phyloP scores from a whole-genome alignment of 2,797 vertebrate genomes.

The Cryptoblepharus egeriae region DNA sequence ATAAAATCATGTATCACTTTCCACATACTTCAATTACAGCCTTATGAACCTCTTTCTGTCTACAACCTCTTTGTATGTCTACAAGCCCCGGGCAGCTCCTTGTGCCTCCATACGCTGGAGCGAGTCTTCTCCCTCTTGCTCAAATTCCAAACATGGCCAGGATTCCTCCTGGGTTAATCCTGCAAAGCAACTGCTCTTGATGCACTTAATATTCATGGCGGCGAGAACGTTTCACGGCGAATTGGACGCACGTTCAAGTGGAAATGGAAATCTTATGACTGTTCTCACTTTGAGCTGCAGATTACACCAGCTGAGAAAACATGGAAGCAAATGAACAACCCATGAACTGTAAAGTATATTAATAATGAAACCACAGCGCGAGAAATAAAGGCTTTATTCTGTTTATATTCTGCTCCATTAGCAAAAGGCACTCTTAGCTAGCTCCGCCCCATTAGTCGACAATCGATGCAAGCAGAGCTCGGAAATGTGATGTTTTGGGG shows the following conservation, averaged over 20 bases:
- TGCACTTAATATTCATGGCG: slow-evolving; percentile 82
- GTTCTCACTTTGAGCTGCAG: slow-evolving; percentile 76
- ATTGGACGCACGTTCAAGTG: slow-evolving; percentile 82
- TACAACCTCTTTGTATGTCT: neutral
- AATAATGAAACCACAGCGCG: slow-evolving; percentile 82
- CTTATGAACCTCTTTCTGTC: neutral
- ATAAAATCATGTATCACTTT: neutral
- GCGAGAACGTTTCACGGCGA: slow-evolving; percentile 83
- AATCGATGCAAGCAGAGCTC: slow-evolving; percentile 45
- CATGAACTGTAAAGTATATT: slow-evolving; percentile 85
- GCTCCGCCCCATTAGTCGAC: slow-evolving; percentile 81
- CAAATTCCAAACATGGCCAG: slow-evolving; percentile 9
- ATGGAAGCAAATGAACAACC: slow-evolving; percentile 79
- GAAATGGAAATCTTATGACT: slow-evolving; percentile 85
- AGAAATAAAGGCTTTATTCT: slow-evolving; percentile 84
- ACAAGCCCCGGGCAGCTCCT: fast-evolving
- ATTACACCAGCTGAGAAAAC: slow-evolving; percentile 83
- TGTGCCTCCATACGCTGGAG: neutral
- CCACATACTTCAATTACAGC: neutral
- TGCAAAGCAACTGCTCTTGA: slow-evolving; percentile 54
- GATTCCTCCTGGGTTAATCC: slow-evolving; percentile 65
- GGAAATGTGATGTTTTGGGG: neutral
- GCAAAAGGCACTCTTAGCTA: slow-evolving; percentile 72
- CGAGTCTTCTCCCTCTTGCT: neutral
- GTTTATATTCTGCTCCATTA: slow-evolving; percentile 85